Evolutionary conservation across 2,888 invertebrate species (phyloP).

Genomic region (Smittia aterrima): DNA sequence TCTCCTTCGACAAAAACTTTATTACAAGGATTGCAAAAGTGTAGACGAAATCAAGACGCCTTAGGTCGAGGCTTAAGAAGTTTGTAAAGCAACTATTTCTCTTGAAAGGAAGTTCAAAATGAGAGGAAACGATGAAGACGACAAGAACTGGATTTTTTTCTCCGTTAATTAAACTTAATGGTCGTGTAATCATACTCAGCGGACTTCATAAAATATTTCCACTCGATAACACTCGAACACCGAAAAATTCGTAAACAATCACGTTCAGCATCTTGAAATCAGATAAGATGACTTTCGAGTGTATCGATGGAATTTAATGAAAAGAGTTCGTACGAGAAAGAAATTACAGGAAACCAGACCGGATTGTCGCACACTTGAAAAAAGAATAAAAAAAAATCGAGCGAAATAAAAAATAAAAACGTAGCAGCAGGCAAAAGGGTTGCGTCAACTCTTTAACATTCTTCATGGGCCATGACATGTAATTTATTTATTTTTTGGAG

Average conservation of each 20-base stretch:
- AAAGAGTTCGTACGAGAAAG: no score
- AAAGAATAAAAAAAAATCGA: not conserved
- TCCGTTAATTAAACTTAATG: conserved; percentile 9
- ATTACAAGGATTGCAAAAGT: not conserved
- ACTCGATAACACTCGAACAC: not conserved
- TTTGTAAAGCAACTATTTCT: not conserved
- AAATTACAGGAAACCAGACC: conserved; percentile 39
- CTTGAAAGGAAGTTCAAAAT: not conserved
- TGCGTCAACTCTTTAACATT: not conserved
- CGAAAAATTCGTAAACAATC: not conserved
- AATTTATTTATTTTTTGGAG: not conserved
- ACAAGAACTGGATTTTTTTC: conserved; percentile 15
- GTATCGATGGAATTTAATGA: not conserved
- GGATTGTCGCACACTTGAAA: conserved; percentile 27
- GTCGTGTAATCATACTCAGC: not conserved
- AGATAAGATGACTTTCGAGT: not conserved
- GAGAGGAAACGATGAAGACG: conserved; percentile 12
- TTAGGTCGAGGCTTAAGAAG: not conserved
- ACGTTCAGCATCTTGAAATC: not conserved
- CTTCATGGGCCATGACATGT: conserved; percentile 44
- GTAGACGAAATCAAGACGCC: not conserved
- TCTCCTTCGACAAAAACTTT: not conserved
- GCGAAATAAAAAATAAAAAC: not conserved
- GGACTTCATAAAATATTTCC: no score
- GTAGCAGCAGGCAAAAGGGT: conserved; percentile 5